These are phyloP conservation scores for Deroplatys truncata DNA, from an alignment of 2,888 invertebrate species.

Conservation along the genomic window DNA sequence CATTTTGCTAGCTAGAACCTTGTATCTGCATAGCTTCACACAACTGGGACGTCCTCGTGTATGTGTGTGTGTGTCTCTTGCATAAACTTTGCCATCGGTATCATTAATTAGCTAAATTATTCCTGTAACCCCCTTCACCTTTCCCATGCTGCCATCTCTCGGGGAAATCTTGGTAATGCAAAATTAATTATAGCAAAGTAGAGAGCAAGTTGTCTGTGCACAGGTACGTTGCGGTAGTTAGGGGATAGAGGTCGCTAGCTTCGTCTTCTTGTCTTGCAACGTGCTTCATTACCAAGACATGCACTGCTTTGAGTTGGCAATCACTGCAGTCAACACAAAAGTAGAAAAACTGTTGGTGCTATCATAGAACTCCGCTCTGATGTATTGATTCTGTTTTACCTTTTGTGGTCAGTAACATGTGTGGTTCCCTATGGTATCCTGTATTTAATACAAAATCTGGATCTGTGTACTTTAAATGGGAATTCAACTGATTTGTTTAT, in stretches of 20 bases:
- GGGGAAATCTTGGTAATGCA: constrained; percentile 1
- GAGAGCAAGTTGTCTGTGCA: background rate
- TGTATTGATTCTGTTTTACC: no score
- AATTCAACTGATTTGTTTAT: no score
- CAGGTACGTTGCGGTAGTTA: background rate
- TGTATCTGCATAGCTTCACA: background rate
- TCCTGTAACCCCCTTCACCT: background rate
- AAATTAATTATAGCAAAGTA: background rate
- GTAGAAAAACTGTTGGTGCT: no score
- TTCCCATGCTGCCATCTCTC: background rate
- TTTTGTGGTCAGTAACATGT: no score
- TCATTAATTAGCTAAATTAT: background rate
- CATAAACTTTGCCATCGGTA: background rate
- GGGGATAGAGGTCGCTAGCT: background rate
- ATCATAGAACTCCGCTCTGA: no score
- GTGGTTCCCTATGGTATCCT: no score
- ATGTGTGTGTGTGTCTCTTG: background rate
- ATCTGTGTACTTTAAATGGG: no score
- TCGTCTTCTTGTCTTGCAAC: background rate
- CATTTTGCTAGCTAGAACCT: background rate
- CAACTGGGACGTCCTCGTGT: background rate
- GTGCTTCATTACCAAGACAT: no score
- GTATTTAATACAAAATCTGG: no score
- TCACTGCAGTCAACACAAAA: no score
- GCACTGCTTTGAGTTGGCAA: no score